Percentiles rank a stretch among this genome's conserved stretches.
These are phyloP conservation scores for Ectemnius lituratus DNA, from an alignment of 2,888 invertebrate species.

Conservation along the genomic window DNA sequence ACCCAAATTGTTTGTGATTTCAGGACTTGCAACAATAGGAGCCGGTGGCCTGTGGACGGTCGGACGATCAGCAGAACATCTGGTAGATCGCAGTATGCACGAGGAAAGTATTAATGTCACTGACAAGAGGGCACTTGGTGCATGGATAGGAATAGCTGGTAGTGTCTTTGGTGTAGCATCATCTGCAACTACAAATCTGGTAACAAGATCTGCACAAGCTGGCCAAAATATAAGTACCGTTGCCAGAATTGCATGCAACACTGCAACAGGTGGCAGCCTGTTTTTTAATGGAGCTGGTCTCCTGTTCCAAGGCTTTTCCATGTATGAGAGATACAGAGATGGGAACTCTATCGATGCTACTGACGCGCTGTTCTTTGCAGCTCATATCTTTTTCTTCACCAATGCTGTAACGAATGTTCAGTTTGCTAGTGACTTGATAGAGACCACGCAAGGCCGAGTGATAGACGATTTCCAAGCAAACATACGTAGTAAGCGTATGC, in stretches of 20 bases:
- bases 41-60: conserved; percentile 55
- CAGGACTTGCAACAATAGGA: conserved; percentile 19
- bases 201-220: conserved; percentile 52
- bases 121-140: conserved; percentile 52
- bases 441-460: conserved; percentile 54
- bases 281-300: conserved; percentile 57
- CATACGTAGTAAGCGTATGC: conserved; percentile 61
- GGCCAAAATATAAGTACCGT: conserved; percentile 52
- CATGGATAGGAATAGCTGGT: conserved; percentile 63
- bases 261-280: conserved; percentile 54
- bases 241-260: conserved; percentile 56
- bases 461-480: conserved; percentile 60
- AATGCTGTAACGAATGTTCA: conserved; percentile 61
- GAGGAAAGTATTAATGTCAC: conserved; percentile 60
- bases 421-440: conserved; percentile 58
- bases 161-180: conserved; percentile 58
- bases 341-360: conserved; percentile 21
- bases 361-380: conserved; percentile 53
- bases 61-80: conserved; percentile 53
- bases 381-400: conserved; percentile 64
- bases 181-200: conserved; percentile 51
- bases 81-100: conserved; percentile 63
- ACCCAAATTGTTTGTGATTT: background rate
- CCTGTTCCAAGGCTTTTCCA: conserved; percentile 47
- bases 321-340: conserved; percentile 48